These are phyloP conservation scores for Drosophila imparisetae DNA, from an alignment of 2,888 invertebrate genomes.

Conservation along the genomic window DNA sequence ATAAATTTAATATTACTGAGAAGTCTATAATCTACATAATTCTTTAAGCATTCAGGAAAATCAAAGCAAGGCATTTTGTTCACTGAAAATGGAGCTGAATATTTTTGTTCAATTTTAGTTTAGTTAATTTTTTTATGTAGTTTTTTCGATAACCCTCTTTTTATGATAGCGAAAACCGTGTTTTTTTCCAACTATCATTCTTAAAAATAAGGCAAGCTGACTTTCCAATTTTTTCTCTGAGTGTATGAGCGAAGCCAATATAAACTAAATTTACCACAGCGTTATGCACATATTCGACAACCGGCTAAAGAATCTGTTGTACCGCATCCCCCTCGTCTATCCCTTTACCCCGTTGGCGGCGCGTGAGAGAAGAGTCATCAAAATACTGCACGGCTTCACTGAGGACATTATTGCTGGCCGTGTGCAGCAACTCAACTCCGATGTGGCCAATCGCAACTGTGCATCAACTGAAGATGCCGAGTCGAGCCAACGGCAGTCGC, in stretches of 20 bases:
- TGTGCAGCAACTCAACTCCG: constrained; percentile 39
- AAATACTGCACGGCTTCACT: constrained; percentile 59
- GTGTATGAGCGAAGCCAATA: neutral
- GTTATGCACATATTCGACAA: constrained; percentile 48
- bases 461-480: constrained; percentile 18
- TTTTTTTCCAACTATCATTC: neutral
- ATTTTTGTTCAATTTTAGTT: neutral
- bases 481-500: neutral
- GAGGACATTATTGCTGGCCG: constrained; percentile 56
- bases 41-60: no score
- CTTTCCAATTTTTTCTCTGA: neutral
- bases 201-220: neutral
- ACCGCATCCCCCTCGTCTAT: constrained; percentile 51
- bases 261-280: constrained; percentile 16
- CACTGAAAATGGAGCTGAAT: neutral
- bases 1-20: neutral
- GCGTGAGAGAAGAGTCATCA: constrained; percentile 41
- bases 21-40: neutral
- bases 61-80: no score
- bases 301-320: constrained; percentile 54
- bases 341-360: constrained; percentile 33
- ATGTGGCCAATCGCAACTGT: constrained; percentile 42
- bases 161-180: neutral
- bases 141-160: neutral
- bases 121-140: neutral